phyloP scores from a whole-genome alignment of 2,888 invertebrate genomes.

The Eledona agricola region DNA sequence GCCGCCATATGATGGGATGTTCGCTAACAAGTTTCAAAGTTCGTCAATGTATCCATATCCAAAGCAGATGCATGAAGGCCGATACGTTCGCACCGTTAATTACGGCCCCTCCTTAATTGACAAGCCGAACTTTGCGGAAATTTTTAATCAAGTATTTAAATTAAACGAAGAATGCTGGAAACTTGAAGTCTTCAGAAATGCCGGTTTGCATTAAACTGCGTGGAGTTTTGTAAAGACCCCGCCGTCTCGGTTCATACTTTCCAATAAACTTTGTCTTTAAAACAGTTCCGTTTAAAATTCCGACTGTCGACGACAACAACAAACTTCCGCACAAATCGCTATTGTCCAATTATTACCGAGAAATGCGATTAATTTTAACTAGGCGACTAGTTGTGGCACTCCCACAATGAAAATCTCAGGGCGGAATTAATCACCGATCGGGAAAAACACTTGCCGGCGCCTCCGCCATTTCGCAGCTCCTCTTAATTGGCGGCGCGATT shows the following conservation, averaged over 20 bases:
- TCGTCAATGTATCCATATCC: slow-evolving; percentile 18
- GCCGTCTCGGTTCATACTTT: slow-evolving; percentile 27
- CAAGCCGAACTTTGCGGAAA: slow-evolving; percentile 32
- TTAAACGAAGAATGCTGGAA: slow-evolving; percentile 38
- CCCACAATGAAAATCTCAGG: slow-evolving; percentile 5
- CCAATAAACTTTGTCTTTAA: slow-evolving; percentile 33
- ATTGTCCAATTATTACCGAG: slow-evolving; percentile 37
- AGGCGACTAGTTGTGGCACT: slow-evolving; percentile 15
- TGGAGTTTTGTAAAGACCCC: slow-evolving; percentile 27
- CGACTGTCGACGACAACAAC: slow-evolving; percentile 32
- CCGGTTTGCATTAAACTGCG: slow-evolving; percentile 35
- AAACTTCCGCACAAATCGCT: slow-evolving; percentile 36
- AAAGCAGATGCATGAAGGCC: slow-evolving; percentile 22
- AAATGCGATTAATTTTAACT: slow-evolving; percentile 36
- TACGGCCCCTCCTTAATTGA: slow-evolving; percentile 6
- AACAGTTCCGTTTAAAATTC: slow-evolving; percentile 35
- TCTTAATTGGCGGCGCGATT: slow-evolving; percentile 17
- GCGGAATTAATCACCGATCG: slow-evolving; percentile 27
- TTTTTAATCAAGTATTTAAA: slow-evolving; percentile 45
- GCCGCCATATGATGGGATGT: slow-evolving; percentile 26
- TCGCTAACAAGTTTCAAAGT: slow-evolving; percentile 31
- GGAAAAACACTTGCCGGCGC: slow-evolving; percentile 11
- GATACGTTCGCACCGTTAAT: too few species aligned
- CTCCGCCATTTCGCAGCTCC: slow-evolving; percentile 6
- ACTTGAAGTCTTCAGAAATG: slow-evolving; percentile 33